Conservation (phyloP, 2,113 vertebrate genomes). For the Tenrec ecaudatus region DNA sequence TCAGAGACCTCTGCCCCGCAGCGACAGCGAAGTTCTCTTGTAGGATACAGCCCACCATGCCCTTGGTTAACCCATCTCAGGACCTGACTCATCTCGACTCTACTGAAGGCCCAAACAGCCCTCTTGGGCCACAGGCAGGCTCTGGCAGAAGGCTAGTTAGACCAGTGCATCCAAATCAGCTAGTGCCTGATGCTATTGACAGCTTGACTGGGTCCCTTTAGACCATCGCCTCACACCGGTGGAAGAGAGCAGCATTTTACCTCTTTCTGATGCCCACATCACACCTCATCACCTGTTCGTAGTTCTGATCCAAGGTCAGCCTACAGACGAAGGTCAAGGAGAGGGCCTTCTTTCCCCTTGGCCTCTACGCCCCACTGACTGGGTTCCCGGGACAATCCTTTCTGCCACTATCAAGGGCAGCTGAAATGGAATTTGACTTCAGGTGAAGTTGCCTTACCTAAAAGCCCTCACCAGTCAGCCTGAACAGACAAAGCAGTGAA, state of each 20-base stretch:
- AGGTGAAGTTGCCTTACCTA: neutral
- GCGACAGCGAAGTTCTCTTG: neutral
- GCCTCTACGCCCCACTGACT: neutral
- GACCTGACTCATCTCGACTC: neutral
- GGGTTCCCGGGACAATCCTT: neutral
- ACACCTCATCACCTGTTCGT: neutral
- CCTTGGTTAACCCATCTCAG: neutral
- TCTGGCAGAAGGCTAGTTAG: neutral
- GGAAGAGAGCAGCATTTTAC: neutral
- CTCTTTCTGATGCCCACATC: neutral
- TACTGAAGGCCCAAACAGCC: neutral
- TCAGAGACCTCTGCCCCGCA: neutral
- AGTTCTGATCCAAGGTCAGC: neutral
- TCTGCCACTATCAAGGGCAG: neutral
- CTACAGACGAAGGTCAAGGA: neutral
- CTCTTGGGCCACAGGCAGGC: neutral
- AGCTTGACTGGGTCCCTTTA: neutral
- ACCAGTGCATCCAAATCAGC: neutral
- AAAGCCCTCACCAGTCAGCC: neutral
- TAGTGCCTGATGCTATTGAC: neutral
- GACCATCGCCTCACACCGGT: neutral
- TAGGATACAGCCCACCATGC: neutral
- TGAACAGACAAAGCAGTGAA: neutral
- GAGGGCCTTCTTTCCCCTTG: neutral
- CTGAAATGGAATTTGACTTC: conserved; percentile 21